Evolutionary conservation across 2,888 invertebrate species (phyloP), one percentile per base, ranked within the genome.

Genomic region (Clunio marinus): DNA sequence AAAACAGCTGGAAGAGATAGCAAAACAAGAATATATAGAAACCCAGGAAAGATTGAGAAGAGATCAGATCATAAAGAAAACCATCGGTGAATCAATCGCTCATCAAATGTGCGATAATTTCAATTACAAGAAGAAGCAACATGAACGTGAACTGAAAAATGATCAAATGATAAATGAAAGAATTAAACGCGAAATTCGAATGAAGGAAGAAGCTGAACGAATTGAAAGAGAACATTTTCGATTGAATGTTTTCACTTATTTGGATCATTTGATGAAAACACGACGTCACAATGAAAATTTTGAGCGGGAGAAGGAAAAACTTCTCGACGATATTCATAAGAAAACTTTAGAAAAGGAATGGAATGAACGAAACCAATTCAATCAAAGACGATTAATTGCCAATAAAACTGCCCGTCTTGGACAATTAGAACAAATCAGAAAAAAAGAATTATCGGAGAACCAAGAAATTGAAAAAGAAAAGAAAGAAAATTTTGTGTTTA

Each of bases 241-340:
- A 3, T n/a, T 57, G 1, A 41, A 58, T 35, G 41, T 58, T 20
- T 35, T 41, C 13, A 32, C 32, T 17, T 68, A 37, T 37, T 20
- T 68, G 0, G 58, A 68, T 17, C n/a, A 41, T 58, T 15, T 58
- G 4, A 68, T 22, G 32, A 22, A 27, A 15, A 41, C 58, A 1
- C 37, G 58, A 8, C 22, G 25, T 35, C 58, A 68, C 15, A 37
- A 58, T 41, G 58, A 41, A 10, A 57, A 35, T 17, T 37, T 28
- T 17, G 58, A 68, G 15, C 25, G 58, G 25, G 68, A 68, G 17
- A 57, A 68, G 24, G 20, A 68, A 27, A 68, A 68, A 20, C 32
- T 55, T n/a, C 32, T 66, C 35, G 55, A 55, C 4, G 66, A 66
- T 20, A 55, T 66, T 13, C 28, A 35, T 7, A 15, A n/a, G n/a